Conservation (phyloP, 2,113 vertebrate species). For the Hypocryptadius cinnamomeus region DNA sequence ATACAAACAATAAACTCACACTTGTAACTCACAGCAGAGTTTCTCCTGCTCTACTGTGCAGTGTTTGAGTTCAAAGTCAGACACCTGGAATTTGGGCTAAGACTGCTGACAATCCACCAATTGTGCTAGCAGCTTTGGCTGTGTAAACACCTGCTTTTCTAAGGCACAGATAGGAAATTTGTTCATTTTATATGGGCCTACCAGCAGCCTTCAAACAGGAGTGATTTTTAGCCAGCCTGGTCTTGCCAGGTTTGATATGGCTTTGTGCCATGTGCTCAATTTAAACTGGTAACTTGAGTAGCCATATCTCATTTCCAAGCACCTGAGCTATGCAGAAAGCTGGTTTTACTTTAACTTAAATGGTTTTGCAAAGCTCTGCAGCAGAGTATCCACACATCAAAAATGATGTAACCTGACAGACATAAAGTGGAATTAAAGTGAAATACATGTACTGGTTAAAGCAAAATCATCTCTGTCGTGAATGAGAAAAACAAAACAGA, state of each 20-base stretch:
- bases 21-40: not conserved
- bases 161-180: not conserved
- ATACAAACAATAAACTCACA: not conserved
- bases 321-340: conserved; percentile 36
- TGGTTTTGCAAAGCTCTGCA: not conserved
- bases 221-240: not conserved
- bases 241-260: conserved; percentile 1
- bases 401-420: conserved; percentile 67
- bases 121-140: not conserved
- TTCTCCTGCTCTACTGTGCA: not conserved
- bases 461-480: conserved; percentile 62
- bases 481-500: conserved; percentile 68
- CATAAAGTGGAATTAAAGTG: conserved; percentile 58
- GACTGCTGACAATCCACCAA: not conserved
- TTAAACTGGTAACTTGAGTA: not conserved
- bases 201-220: not conserved
- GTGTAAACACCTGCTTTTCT: not conserved
- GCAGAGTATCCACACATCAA: conserved; percentile 36
- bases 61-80: not conserved
- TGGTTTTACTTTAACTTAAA: conserved; percentile 59
- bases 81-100: not conserved
- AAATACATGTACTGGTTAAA: conserved; percentile 65
- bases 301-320: not conserved
- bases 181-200: not conserved
- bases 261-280: not conserved